Conservation (phyloP, 2,888 invertebrate genomes). For the Rhorus exstirpatorius region DNA sequence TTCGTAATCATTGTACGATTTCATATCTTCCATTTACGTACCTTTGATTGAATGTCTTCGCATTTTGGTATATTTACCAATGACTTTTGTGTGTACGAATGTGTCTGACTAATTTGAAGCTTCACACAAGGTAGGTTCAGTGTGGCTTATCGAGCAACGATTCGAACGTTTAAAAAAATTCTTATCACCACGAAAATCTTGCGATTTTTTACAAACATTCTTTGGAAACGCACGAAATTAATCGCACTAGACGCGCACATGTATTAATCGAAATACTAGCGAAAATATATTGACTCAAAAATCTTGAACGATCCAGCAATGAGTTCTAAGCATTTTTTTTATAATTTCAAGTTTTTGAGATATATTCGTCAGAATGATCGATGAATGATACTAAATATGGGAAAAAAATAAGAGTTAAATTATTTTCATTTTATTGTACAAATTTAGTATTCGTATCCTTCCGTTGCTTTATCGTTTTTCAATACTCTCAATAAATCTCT, state of each 20-base stretch:
- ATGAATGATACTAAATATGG: no score
- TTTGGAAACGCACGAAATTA: background rate
- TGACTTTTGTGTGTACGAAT: background rate
- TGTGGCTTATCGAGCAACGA: background rate
- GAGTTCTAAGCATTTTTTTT: no score
- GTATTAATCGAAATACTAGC: conserved; percentile 25
- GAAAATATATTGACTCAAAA: background rate
- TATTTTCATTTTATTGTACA: no score
- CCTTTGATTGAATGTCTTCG: conserved; percentile 54
- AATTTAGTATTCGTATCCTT: no score
- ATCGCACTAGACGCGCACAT: background rate
- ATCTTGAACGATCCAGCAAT: no score
- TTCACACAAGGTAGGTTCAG: background rate
- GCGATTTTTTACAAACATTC: conserved; percentile 21
- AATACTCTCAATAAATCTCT: no score
- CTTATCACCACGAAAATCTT: conserved; percentile 11
- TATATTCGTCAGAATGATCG: no score
- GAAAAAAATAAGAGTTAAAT: no score
- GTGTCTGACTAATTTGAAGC: background rate
- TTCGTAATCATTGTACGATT: no score
- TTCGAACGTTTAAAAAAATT: conserved; percentile 1
- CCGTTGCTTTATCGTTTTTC: no score
- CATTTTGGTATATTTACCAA: conserved; percentile 36
- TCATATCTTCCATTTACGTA: conserved; percentile 20
- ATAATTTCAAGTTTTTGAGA: no score